A percentile compares a stretch with the other conserved stretches of the same genome.
Evolutionary conservation across 2,888 invertebrate genomes (phyloP).

Genomic region (Cataglyphis livida): DNA sequence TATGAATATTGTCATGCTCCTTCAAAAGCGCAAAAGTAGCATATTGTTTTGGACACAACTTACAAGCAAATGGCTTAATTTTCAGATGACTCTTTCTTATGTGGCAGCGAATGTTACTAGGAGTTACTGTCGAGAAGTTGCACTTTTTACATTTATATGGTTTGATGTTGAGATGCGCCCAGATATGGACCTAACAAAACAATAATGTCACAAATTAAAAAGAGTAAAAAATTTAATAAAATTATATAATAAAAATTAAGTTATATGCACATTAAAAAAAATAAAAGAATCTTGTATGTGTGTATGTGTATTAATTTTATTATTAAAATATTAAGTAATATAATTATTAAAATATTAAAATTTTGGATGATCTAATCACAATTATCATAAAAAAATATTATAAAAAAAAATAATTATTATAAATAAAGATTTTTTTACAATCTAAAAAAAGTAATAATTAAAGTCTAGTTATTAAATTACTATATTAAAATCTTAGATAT

Average conservation of each 20-base stretch:
- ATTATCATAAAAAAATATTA: no score
- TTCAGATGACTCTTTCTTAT: conserved; percentile 81
- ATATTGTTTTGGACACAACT: conserved; percentile 77
- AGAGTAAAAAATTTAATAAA: neutral
- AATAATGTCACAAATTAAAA: neutral
- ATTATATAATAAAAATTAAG: neutral
- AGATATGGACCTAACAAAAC: conserved; percentile 77
- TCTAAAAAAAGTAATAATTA: neutral
- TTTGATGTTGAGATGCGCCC: conserved; percentile 81
- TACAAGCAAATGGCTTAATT: conserved; percentile 79
- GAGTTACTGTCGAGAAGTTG: conserved; percentile 79
- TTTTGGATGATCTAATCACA: neutral
- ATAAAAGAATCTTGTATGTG: neutral
- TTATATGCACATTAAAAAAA: neutral
- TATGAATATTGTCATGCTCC: conserved; percentile 81
- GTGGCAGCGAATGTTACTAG: conserved; percentile 80
- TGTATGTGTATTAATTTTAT: neutral
- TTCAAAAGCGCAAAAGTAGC: conserved; percentile 77
- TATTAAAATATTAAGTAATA: neutral
- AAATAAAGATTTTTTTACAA: no score
- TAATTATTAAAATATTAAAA: neutral
- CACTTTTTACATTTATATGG: conserved; percentile 79
- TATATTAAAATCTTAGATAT: neutral
- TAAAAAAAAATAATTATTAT: no score
- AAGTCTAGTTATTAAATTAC: neutral